phyloP scores from a whole-genome alignment of 2,113 vertebrate genomes.

The Pachycephala philippinensis region DNA sequence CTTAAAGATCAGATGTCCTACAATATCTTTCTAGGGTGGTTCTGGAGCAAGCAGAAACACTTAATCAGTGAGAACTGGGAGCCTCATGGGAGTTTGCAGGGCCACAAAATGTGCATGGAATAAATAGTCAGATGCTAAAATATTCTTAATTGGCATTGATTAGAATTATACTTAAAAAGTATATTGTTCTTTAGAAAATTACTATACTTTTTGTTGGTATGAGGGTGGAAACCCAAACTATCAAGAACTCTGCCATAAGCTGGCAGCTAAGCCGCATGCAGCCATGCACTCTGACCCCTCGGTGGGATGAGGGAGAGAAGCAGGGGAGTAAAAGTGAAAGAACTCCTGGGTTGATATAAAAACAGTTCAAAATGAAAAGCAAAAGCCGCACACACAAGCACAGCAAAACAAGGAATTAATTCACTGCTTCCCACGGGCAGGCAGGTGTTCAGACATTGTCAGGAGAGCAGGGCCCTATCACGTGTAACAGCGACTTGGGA shows the following conservation, averaged over 20 bases:
- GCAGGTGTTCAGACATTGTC: neutral
- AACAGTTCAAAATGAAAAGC: neutral
- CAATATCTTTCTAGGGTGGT: neutral
- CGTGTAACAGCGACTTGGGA: neutral
- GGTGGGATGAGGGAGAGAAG: neutral
- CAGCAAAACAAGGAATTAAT: neutral
- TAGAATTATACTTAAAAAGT: neutral
- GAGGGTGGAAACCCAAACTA: neutral
- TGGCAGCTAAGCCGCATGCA: rapidly evolving
- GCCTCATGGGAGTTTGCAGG: rapidly evolving
- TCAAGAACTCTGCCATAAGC: neutral
- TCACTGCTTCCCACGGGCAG: neutral
- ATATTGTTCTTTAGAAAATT: neutral
- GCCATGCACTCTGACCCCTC: rapidly evolving
- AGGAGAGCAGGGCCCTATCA: neutral
- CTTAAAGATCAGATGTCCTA: neutral
- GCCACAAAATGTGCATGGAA: neutral
- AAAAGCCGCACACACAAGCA: neutral
- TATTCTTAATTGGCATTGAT: neutral
- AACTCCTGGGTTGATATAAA: neutral
- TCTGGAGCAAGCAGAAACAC: neutral
- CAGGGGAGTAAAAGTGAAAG: neutral
- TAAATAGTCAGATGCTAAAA: neutral
- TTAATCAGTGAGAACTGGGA: neutral
- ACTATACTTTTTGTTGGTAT: neutral